Base-by-base conservation (phyloP, 2,888 invertebrate genomes). In the Invenusta paracnida region DNA sequence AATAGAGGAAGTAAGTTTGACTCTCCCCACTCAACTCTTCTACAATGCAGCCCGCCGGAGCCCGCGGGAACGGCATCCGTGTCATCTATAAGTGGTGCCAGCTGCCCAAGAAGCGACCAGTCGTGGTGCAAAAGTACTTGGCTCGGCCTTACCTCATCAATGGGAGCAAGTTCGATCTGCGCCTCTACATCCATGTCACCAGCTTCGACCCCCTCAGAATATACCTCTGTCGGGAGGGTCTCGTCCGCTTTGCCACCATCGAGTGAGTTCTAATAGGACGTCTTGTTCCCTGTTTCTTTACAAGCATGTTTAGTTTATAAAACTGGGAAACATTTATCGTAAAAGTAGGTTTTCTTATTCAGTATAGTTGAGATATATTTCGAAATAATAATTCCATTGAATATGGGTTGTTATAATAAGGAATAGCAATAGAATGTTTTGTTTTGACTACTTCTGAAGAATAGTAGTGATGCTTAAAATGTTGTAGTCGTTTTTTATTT, bases 121-220 rank as follows among this genome's bases (percentile, higher is more conserved):
- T 97, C 11, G 95, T 98, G 85, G 97, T 98, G 0, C 98, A 98
- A 91, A 94, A 81, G 85, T 85, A 84, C 31, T 31, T 87, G 11
- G 29, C 90, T 2, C 89, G 90, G 1, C 92, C 92, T 23, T 91
- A 90, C 87, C 89, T 98, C 82, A 92, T 93, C 88, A 96, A 92
- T 86, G 97, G 96, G 0, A 96, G 96, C 92, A 98, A 98, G 91
- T 98, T 98, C 92, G 98, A 98, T 93, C 93, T 99, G 87, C 94
- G 98, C 25, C 93, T 98, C 23, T 98, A 98, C 91, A 96, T 98
- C 85, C 95, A 95, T 88, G 95, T 98, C n/a, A 96, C 98, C 0
- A 96, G 95, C 83, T 95, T 96, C 89, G 96, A 98, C 92, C 98
- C 98, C 0, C 93, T 98, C 0, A 93, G 97, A 82, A 94, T 98